A percentile compares a stretch with the other conserved stretches of the same genome.
These are phyloP conservation scores for Brachionus plicatilis DNA, from an alignment of 1,140 invertebrate genomes.

Conservation along the genomic window DNA sequence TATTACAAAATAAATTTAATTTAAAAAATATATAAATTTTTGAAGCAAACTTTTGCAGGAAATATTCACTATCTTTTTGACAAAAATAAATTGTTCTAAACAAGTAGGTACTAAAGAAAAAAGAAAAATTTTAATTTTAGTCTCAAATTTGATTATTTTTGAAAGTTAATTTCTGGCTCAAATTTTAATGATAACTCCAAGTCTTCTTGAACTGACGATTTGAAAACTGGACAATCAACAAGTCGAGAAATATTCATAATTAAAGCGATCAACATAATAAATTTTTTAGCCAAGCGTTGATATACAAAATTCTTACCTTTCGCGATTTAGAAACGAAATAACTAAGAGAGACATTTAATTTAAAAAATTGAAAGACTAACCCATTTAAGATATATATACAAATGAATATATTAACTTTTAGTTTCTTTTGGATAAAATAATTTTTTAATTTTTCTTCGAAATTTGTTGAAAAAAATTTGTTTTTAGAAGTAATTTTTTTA, in stretches of 20 bases:
- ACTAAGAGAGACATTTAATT: conserved; percentile 15
- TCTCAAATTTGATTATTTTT: background rate
- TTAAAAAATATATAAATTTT: too few relatives aligned
- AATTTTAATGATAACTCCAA: background rate
- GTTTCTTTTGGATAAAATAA: background rate
- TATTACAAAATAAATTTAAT: too few relatives aligned
- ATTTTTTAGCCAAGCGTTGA: background rate
- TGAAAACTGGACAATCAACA: background rate
- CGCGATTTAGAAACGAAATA: background rate
- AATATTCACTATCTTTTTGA: too few relatives aligned
- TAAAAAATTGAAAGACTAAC: conserved; percentile 16
- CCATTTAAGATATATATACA: conserved; percentile 8
- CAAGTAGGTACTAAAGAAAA: too few relatives aligned
- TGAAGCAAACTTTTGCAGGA: too few relatives aligned
- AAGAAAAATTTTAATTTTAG: too few relatives aligned
- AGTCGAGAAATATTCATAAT: background rate
- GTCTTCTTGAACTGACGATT: background rate
- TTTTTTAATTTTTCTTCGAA: background rate
- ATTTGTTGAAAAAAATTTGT: background rate
- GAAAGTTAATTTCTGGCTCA: background rate
- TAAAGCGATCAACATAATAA: conserved; percentile 24
- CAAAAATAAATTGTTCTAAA: too few relatives aligned
- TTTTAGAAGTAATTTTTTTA: background rate
- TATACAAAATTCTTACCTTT: conserved; percentile 15
- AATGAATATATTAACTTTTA: conserved; percentile 31